Base-by-base conservation (phyloP, 2,797 vertebrate species). In the Leptodactylus fallax region DNA sequence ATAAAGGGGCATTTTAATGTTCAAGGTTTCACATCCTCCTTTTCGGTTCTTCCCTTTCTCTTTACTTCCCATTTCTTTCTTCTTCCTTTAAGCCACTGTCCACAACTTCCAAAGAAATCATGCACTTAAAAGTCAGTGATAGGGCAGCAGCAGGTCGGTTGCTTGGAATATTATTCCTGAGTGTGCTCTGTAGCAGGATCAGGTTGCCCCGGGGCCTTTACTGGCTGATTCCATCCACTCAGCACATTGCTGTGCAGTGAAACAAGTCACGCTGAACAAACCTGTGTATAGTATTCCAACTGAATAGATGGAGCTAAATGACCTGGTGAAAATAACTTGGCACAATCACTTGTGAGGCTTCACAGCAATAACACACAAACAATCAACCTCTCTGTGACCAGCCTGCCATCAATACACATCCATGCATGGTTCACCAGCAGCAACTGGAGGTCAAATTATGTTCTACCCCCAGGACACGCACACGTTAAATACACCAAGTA, bases 211-310 rank as follows among this genome's bases (percentile, higher is more conserved):
- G 76, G 61, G 74, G 76, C 76, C 65, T 71, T 7, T 69, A 36
- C 23, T 71, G 21, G 27, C 80, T 0, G 36, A 61, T 88, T 88
- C 76, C 76, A 79, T n/a, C 80, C 25, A 88, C 60, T 88, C 87
- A 85, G 87, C 87, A 85, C 65, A 88, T 88, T 88, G 53, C 76
- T 85, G 81, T 85, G 81, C 65, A 84, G 25, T 83, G 51, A 67
- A 65, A 87, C 86, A 65, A 51, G 71, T 87, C 63, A 87, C 10
- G 25, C 86, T 78, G 67, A 83, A 83, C 71, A 83, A 86, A 79
- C 77, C 61, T 45, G 51, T 58, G 63, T 56, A 80, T 60, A 80
- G 85, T 25, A 47, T 47, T 81, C 14, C 78, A 78, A 63, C 60
- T 53, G 72, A 78, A 27, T 51, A 27, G 67, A 45, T 53, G 53